phyloP scores from a whole-genome alignment of 2,113 vertebrate species.

The Marmota flaviventris region DNA sequence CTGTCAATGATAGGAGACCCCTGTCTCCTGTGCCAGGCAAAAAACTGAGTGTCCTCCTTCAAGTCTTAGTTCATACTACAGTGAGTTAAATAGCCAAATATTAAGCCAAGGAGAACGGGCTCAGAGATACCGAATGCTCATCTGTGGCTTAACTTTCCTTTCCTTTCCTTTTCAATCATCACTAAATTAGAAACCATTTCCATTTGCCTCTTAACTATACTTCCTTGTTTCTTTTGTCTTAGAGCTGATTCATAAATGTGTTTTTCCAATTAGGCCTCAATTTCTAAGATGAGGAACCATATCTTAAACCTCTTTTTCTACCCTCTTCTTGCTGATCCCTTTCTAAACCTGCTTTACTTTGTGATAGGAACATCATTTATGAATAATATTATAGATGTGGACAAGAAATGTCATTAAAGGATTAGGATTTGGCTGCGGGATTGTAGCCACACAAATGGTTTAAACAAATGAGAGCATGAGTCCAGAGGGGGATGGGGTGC shows the following conservation, averaged over 20 bases:
- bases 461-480: neutral
- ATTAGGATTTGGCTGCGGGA: neutral
- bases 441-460: neutral
- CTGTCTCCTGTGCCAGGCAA: neutral
- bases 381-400: neutral
- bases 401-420: neutral
- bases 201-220: neutral
- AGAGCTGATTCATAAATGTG: neutral
- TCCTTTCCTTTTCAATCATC: neutral
- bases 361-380: neutral
- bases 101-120: neutral
- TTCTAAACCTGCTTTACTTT: constrained; percentile 7
- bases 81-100: neutral
- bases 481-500: neutral
- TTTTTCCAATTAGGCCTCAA: neutral
- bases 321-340: neutral
- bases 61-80: neutral
- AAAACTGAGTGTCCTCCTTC: neutral
- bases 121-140: neutral
- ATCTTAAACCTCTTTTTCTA: neutral
- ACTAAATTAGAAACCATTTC: neutral
- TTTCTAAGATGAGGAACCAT: neutral
- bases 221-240: neutral
- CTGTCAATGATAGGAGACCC: neutral
- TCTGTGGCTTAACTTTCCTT: neutral